phyloP scores from a whole-genome alignment of 2,888 invertebrate species.

The Bombyx huttoni region DNA sequence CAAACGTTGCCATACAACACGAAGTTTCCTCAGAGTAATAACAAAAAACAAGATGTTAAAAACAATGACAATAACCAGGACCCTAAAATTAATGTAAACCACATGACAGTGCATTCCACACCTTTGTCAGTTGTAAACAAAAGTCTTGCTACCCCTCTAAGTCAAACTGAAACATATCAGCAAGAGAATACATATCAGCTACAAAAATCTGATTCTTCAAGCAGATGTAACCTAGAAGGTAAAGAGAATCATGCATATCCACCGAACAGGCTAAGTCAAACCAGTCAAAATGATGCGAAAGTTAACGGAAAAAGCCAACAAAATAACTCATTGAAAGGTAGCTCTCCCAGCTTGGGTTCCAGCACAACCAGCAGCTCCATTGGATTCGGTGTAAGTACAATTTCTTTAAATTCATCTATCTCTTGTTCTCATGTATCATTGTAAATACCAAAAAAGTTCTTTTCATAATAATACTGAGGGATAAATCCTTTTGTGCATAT shows the following conservation, averaged over 20 bases:
- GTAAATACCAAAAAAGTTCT: neutral
- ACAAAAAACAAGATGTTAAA: conserved; percentile 54
- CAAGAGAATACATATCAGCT: conserved; percentile 66
- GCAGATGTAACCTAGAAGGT: conserved; percentile 66
- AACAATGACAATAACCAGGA: conserved; percentile 49
- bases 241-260: conserved; percentile 72
- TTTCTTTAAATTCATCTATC: neutral
- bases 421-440: neutral
- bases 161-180: conserved; percentile 72
- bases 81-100: conserved; percentile 59
- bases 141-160: conserved; percentile 76
- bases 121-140: conserved; percentile 73
- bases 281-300: conserved; percentile 52
- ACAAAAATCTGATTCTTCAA: conserved; percentile 66
- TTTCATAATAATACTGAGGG: too few species aligned
- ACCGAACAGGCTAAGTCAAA: conserved; percentile 63
- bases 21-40: conserved; percentile 80
- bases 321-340: conserved; percentile 41
- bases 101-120: conserved; percentile 70
- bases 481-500: too few species aligned
- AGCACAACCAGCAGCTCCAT: conserved; percentile 53
- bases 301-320: conserved; percentile 38
- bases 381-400: conserved; percentile 59
- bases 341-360: conserved; percentile 51
- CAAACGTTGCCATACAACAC: conserved; percentile 93